A percentile compares a stretch with the other conserved stretches of the same genome.
phyloP scores from a whole-genome alignment of 1,140 invertebrate species.

The Drosophila nigromelanica region DNA sequence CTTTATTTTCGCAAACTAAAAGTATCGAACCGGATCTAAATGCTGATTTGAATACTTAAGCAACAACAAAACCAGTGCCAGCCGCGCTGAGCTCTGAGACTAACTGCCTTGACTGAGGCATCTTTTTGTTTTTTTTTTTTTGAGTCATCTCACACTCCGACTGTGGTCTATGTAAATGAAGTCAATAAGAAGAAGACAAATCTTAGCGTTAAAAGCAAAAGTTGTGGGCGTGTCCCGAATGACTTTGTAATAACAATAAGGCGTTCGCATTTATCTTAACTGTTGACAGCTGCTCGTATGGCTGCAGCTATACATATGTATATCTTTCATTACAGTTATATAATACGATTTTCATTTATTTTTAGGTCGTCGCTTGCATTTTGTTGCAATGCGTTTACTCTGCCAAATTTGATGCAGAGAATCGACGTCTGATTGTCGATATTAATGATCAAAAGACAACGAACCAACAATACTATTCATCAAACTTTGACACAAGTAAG shows the following conservation, averaged over 20 bases:
- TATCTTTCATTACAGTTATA: conserved; percentile 1
- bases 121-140: neutral
- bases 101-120: conserved; percentile 37
- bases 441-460: conserved; percentile 88
- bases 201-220: conserved; percentile 31
- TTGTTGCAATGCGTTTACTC: conserved; percentile 80
- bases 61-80: conserved; percentile 21
- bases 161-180: conserved; percentile 60
- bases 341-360: conserved; percentile 10
- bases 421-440: conserved; percentile 86
- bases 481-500: conserved; percentile 89
- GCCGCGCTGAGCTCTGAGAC: conserved; percentile 3
- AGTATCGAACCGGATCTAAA: conserved; percentile 77
- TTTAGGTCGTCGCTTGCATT: conserved; percentile 80
- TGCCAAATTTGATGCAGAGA: conserved; percentile 79
- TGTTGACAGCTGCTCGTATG: conserved; percentile 28
- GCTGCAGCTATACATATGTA: neutral
- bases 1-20: conserved; percentile 47
- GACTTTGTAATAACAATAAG: conserved; percentile 10
- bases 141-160: conserved; percentile 43
- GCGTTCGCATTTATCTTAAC: conserved; percentile 43
- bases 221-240: conserved; percentile 37
- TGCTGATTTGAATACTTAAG: conserved; percentile 63
- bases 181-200: conserved; percentile 30
- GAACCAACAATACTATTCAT: conserved; percentile 87